Conservation (phyloP, 2,113 vertebrate genomes). For the Zingel zingel region DNA sequence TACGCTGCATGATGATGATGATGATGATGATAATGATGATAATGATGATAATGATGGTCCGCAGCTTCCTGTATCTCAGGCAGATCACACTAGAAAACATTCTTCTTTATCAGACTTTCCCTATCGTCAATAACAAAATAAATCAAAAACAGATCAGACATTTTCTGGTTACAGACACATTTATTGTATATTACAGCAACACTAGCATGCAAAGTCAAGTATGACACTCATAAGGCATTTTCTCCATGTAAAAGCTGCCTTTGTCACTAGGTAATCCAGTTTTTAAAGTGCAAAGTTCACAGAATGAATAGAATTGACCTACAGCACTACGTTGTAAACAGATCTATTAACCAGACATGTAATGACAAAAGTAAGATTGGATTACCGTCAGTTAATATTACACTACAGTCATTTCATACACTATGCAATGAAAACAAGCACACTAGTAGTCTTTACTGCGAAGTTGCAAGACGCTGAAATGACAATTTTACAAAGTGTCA, state of each 20-base stretch:
- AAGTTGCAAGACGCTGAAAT: slow-evolving; percentile 52
- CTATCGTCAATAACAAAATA: background rate
- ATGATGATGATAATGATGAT: no score
- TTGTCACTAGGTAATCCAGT: slow-evolving; percentile 76
- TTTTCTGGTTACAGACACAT: slow-evolving; percentile 62
- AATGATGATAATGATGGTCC: no score
- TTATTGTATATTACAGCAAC: slow-evolving; percentile 76
- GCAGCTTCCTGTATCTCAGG: background rate
- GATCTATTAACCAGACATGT: slow-evolving; percentile 70
- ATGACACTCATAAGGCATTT: slow-evolving; percentile 81
- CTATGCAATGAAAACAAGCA: slow-evolving; percentile 56
- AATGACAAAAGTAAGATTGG: slow-evolving; percentile 54
- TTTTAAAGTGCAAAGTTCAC: slow-evolving; percentile 85
- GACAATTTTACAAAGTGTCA: slow-evolving; percentile 47
- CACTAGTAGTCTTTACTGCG: slow-evolving; percentile 43
- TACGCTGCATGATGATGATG: background rate
- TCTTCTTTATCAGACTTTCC: background rate
- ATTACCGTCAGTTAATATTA: slow-evolving; percentile 55
- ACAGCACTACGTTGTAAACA: slow-evolving; percentile 76
- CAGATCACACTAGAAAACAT: slow-evolving; percentile 3
- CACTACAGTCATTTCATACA: no score
- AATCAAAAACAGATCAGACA: background rate
- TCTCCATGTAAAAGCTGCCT: slow-evolving; percentile 81
- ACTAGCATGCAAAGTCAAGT: slow-evolving; percentile 80
- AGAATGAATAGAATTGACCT: slow-evolving; percentile 72